These are phyloP conservation scores for Ptiloglossa arizonensis DNA, from an alignment of 1,140 invertebrate genomes.

Conservation along the genomic window DNA sequence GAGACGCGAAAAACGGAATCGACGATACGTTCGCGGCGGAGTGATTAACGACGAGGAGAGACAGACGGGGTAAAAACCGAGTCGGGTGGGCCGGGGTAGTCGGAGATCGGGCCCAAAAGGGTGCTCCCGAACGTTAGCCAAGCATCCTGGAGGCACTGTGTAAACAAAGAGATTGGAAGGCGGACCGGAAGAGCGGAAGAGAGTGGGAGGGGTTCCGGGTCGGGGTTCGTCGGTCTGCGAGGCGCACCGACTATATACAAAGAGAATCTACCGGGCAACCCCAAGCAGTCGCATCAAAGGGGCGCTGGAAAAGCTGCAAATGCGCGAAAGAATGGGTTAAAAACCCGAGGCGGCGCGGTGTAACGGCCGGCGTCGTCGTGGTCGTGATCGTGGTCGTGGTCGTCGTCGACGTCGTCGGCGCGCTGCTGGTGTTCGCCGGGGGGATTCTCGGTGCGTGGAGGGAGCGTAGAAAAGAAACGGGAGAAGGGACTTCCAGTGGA, in stretches of 20 bases:
- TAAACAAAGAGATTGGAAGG: slow-evolving; percentile 64
- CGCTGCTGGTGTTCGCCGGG: slow-evolving; percentile 16
- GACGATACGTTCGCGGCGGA: slow-evolving; percentile 55
- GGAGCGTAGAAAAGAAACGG: slow-evolving; percentile 48
- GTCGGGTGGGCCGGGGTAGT: slow-evolving; percentile 3
- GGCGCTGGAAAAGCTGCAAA: slow-evolving; percentile 60
- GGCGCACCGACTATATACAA: slow-evolving; percentile 1
- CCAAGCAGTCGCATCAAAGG: slow-evolving; percentile 64
- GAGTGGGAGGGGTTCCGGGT: slow-evolving; percentile 20
- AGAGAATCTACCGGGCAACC: slow-evolving; percentile 41
- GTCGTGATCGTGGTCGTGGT: too few species aligned
- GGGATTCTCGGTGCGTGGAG: slow-evolving; percentile 1
- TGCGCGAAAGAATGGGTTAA: slow-evolving; percentile 72
- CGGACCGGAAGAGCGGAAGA: slow-evolving; percentile 48
- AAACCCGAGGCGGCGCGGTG: slow-evolving; percentile 64
- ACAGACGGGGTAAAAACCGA: background rate
- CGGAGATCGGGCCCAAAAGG: slow-evolving; percentile 28
- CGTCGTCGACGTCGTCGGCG: slow-evolving; percentile 1
- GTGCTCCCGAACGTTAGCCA: slow-evolving; percentile 60
- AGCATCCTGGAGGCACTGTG: slow-evolving; percentile 59
- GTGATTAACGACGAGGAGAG: slow-evolving; percentile 61
- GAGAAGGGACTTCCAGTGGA: slow-evolving; percentile 38
- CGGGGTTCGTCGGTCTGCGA: slow-evolving; percentile 4
- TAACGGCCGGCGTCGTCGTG: slow-evolving; percentile 9
- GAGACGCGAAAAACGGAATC: slow-evolving; percentile 45